Conservation (phyloP, 2,888 invertebrate species). For the Aelia acuminata region DNA sequence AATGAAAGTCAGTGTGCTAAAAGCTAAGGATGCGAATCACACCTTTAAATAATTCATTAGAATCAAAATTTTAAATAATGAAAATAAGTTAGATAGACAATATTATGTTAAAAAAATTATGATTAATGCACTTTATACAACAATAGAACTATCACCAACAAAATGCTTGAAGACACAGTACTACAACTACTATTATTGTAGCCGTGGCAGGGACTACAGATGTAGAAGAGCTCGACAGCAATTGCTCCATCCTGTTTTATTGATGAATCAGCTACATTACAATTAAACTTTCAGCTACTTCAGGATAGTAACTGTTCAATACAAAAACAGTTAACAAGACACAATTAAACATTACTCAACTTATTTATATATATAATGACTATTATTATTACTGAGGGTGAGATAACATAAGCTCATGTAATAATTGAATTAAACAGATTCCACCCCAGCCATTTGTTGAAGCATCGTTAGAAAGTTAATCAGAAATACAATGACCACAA, state of each 20-base stretch:
- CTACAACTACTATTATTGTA: too few relatives aligned
- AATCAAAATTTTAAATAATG: too few relatives aligned
- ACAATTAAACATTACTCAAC: neutral
- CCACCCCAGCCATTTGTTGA: neutral
- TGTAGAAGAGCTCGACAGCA: neutral
- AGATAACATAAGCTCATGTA: neutral
- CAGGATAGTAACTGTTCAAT: neutral
- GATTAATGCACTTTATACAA: too few relatives aligned
- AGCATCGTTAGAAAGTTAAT: neutral
- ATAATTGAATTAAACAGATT: neutral
- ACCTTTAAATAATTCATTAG: neutral
- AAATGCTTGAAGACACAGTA: too few relatives aligned
- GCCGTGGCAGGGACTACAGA: neutral
- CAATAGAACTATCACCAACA: too few relatives aligned
- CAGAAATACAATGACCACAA: conserved; percentile 11
- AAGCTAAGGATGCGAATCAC: too few relatives aligned
- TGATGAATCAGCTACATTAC: neutral
- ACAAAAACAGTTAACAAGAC: neutral
- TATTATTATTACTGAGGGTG: neutral
- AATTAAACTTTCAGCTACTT: neutral
- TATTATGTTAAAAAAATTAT: too few relatives aligned
- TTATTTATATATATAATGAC: neutral
- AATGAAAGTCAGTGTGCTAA: neutral
- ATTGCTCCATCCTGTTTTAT: neutral
- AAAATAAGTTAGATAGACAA: too few relatives aligned